A percentile compares a stretch with the other conserved stretches of the same genome.
These are phyloP conservation scores for Palaemon carinicauda DNA, from an alignment of 1,140 invertebrate genomes.

Conservation along the genomic window DNA sequence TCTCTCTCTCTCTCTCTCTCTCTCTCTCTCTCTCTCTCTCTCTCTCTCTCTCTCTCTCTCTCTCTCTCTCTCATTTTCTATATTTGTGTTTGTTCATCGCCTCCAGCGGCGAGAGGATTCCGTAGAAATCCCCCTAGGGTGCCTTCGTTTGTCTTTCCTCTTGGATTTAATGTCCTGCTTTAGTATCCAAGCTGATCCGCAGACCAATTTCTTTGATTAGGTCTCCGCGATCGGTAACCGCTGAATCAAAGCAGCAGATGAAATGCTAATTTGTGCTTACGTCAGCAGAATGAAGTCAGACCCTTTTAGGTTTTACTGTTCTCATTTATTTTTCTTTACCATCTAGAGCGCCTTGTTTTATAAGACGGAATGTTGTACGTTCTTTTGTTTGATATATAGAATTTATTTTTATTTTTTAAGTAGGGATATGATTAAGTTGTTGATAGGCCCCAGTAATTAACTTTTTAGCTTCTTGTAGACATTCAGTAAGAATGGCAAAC, in stretches of 20 bases:
- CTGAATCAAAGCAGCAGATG: constrained; percentile 31
- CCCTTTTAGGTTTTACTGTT: neutral
- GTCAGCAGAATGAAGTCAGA: constrained; percentile 12
- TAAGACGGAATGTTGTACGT: neutral
- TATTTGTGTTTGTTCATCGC: too few relatives aligned
- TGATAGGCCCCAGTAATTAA: too few relatives aligned
- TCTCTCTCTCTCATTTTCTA: too few relatives aligned
- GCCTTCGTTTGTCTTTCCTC: neutral
- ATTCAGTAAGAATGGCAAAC: too few relatives aligned
- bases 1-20: too few relatives aligned
- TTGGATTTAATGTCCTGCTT: constrained; percentile 31
- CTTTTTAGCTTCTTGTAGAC: too few relatives aligned
- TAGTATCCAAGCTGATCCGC: constrained; percentile 38
- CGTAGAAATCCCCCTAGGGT: neutral
- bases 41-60: too few relatives aligned
- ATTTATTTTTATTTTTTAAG: too few relatives aligned
- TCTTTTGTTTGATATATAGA: neutral
- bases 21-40: too few relatives aligned
- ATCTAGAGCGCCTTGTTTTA: neutral
- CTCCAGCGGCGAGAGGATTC: neutral
- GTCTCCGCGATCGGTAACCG: constrained; percentile 42
- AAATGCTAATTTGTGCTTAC: constrained; percentile 53
- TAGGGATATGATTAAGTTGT: too few relatives aligned
- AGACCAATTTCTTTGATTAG: constrained; percentile 56
- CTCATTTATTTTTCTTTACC: neutral